Percentiles rank a stretch among this genome's conserved stretches.
These are phyloP conservation scores for Schizopygopsis malacanthus DNA, from an alignment of 2,797 vertebrate genomes.

Conservation along the genomic window DNA sequence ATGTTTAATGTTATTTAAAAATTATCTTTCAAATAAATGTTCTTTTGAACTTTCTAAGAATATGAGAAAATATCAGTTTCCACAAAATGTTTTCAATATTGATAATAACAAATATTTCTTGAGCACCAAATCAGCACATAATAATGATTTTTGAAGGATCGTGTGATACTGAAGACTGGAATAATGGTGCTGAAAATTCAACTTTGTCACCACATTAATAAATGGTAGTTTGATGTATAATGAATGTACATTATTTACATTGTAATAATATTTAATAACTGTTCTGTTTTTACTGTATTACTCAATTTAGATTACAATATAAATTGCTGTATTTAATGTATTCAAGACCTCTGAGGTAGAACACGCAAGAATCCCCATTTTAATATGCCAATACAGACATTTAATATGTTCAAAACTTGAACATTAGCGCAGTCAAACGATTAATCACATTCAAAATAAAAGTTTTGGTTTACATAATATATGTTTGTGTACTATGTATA, in stretches of 20 bases:
- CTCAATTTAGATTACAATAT: too few species aligned
- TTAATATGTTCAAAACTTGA: too few species aligned
- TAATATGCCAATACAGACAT: too few species aligned
- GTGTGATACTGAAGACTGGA: neutral
- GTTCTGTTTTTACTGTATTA: too few species aligned
- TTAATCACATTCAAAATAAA: too few species aligned
- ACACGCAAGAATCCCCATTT: neutral
- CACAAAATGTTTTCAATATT: neutral
- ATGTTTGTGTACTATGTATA: too few species aligned
- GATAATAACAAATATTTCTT: neutral
- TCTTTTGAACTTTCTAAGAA: neutral
- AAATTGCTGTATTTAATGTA: too few species aligned
- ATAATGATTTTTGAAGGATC: constrained; percentile 2
- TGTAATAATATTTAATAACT: too few species aligned
- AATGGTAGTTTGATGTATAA: neutral
- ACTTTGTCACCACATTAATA: neutral
- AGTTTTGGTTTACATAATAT: too few species aligned
- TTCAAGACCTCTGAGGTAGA: too few species aligned
- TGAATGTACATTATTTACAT: neutral
- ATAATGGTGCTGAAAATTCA: neutral
- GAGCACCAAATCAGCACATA: neutral
- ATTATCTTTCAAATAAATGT: neutral
- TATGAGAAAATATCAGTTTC: neutral
- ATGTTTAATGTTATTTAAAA: neutral
- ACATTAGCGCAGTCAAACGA: too few species aligned